Base-by-base conservation (phyloP, 2,113 vertebrate genomes). In the Nipponia nippon region DNA sequence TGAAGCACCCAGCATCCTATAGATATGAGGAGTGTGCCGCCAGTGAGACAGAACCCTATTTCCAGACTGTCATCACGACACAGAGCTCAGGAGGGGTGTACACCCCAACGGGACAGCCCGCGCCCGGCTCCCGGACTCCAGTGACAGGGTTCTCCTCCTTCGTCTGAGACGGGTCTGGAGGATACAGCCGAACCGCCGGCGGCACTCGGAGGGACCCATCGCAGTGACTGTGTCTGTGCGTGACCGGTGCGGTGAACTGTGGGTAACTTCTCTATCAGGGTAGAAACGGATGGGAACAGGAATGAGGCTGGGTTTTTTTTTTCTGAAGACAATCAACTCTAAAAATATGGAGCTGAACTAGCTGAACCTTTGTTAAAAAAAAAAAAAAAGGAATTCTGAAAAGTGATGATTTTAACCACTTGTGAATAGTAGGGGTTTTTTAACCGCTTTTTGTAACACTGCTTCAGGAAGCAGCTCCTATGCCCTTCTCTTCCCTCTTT, bases 111-210 rank as follows among this genome's bases (percentile, higher is more conserved):
- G 99, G 98, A 47, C 99, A 99, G 96, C 99, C 98, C 0, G 98
- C 98, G 0, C 98, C 99, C 2, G 98, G 99, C 95, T 98, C 99
- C 56, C 98, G 99, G 96, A 99, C 99, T 89, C 99, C 99, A 22
- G 99, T 99, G 95, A 99, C 99, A 30, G 99, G 99, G 56, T 99
- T 99, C 98, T 99, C 99, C 52, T 99, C 99, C 30, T 99, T 99
- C 13, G 99, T 99, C 96, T 99, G 99, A 99, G 94, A 30, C 18
- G 4, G 78, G 44, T 53, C 27, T 52, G 83, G 83, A 73, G 82
- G 56, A 34, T 49, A 27, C 55, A 46, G 91, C 36, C 8, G 4
- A 52, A n/a, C 4, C 7, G 5, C 95, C 34, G 4, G 77, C 9
- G 9, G 38, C 75, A 30, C 67, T 26, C 4, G 30, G 67, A 42